A percentile compares a stretch with the other conserved stretches of the same genome.
phyloP scores from a whole-genome alignment of 2,113 vertebrate species.

The Campylomormyrus tamandua region DNA sequence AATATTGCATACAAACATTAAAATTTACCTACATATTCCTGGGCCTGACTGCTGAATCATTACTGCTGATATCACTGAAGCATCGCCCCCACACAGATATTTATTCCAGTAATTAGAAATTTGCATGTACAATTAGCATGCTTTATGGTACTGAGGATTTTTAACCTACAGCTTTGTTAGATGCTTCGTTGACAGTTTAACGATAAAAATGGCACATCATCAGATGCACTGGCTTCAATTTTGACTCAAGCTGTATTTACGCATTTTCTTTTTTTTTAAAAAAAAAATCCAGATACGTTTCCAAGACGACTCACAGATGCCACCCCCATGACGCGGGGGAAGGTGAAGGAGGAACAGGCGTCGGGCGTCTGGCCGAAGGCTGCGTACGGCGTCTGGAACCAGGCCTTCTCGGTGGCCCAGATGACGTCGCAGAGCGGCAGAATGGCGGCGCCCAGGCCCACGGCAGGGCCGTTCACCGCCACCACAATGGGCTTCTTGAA shows the following conservation, averaged over 20 bases:
- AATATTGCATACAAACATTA: neutral
- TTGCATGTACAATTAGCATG: neutral
- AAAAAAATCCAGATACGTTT: neutral
- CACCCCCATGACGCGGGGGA: constrained; percentile 90
- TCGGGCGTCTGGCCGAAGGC: constrained; percentile 92
- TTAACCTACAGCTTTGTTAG: neutral
- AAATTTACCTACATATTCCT: neutral
- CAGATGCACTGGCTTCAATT: neutral
- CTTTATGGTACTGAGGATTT: neutral
- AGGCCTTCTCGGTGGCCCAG: constrained; percentile 97
- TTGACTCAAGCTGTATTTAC: neutral
- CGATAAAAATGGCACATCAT: neutral
- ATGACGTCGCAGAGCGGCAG: constrained; percentile 93
- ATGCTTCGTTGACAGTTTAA: neutral
- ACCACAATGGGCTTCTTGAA: constrained; percentile 98
- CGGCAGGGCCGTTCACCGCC: constrained; percentile 89
- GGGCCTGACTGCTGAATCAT: neutral
- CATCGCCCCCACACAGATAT: neutral
- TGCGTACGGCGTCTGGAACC: constrained; percentile 96
- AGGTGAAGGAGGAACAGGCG: constrained; percentile 86
- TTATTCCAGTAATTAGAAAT: neutral
- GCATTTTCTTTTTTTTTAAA: neutral
- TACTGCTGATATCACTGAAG: neutral
- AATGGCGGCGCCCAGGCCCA: constrained; percentile 90
- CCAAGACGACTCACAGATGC: constrained; percentile 77